Evolutionary conservation across 2,113 vertebrate genomes (phyloP).

Genomic region (Phylloscopus whistleri): DNA sequence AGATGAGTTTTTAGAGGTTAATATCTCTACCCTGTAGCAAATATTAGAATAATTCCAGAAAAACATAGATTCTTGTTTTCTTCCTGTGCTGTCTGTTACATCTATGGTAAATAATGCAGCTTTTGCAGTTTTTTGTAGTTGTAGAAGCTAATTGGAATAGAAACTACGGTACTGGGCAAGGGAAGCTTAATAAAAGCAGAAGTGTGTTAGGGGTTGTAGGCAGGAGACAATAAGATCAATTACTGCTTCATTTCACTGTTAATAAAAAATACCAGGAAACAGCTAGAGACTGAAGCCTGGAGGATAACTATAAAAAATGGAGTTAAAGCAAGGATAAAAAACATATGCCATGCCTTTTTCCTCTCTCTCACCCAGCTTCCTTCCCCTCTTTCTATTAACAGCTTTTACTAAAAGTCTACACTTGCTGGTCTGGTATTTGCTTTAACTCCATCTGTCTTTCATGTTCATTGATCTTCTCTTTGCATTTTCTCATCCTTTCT

Average conservation of each 20-base stretch:
- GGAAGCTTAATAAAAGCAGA: not conserved
- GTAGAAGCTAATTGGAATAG: not conserved
- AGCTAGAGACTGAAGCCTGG: not conserved
- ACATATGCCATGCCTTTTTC: not conserved
- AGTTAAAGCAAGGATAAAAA: not conserved
- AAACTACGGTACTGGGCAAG: not conserved
- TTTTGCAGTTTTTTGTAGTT: not conserved
- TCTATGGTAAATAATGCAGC: not conserved
- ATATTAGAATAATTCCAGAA: not conserved
- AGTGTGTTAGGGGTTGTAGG: not conserved
- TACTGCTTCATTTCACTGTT: not conserved
- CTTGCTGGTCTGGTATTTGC: not conserved
- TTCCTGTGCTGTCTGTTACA: not conserved
- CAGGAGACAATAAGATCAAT: not conserved
- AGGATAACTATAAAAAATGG: not conserved
- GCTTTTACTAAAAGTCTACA: not conserved
- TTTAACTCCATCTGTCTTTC: not conserved
- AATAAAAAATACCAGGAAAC: not conserved
- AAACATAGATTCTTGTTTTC: not conserved
- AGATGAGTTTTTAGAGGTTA: not conserved
- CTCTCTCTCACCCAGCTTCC: rapidly evolving
- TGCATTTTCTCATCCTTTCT: not conserved
- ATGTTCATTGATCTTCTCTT: not conserved
- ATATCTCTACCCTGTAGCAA: not conserved
- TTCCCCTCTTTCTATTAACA: not conserved